Percentiles rank a stretch among this genome's conserved stretches.
Conservation (phyloP, 1,140 invertebrate genomes). For the Dinoponera quadriceps region DNA sequence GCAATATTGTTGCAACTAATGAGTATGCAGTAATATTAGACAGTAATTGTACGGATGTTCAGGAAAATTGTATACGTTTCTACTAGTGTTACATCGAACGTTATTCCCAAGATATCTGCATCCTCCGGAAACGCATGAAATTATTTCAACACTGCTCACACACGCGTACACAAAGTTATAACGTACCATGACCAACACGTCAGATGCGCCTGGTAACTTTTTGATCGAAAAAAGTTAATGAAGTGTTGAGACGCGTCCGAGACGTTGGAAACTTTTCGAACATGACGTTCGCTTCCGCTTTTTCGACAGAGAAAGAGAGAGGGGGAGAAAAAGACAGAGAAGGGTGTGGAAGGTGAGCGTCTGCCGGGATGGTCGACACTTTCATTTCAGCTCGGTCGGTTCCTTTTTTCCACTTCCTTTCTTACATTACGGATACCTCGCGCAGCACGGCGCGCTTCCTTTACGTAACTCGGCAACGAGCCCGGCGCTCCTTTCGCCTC, state of each 20-base stretch:
- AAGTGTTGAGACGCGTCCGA: background rate
- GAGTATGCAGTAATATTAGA: too few relatives aligned
- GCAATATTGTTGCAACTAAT: too few relatives aligned
- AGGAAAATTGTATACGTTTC: too few relatives aligned
- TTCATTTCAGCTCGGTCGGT: slow-evolving; percentile 27
- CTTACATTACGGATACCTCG: slow-evolving; percentile 22
- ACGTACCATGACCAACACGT: too few relatives aligned
- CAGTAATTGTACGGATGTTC: too few relatives aligned
- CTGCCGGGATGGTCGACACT: slow-evolving; percentile 10
- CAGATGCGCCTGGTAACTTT: too few relatives aligned
- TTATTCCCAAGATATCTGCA: too few relatives aligned
- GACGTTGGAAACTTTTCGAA: background rate
- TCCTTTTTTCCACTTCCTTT: slow-evolving; percentile 38
- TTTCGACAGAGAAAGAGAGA: slow-evolving; percentile 6
- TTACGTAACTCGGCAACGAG: slow-evolving; percentile 26
- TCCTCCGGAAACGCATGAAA: too few relatives aligned
- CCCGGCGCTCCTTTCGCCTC: slow-evolving; percentile 30
- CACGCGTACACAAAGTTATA: too few relatives aligned
- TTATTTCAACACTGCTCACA: too few relatives aligned
- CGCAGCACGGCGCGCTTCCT: slow-evolving; percentile 28
- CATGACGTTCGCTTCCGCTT: background rate
- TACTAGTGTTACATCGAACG: too few relatives aligned
- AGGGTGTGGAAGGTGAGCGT: background rate
- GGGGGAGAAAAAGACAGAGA: background rate
- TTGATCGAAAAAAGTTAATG: background rate